Evolutionary conservation across 2,797 vertebrate species (phyloP), one percentile per base, ranked within the genome.

Genomic region (Aulostomus chinensis): DNA sequence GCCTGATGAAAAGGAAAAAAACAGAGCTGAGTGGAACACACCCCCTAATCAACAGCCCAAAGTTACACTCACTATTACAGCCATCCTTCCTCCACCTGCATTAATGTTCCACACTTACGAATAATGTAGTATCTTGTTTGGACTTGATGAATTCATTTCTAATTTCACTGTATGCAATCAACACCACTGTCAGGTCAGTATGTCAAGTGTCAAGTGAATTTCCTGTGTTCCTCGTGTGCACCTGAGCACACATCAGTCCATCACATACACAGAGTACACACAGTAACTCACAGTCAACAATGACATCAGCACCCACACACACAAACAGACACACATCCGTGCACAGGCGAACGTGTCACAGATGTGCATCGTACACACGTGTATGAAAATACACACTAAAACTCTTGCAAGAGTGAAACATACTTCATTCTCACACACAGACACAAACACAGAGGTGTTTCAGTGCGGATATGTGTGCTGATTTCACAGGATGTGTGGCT

Each of bases 381-480:
- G 3, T 57, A 18, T 42, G 50, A 59, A 32, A 38, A 32, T 70
- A 43, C 75, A 79, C 54, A 71, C n/a, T n/a, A n/a, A n/a, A n/a
- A n/a, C n/a, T n/a, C n/a, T n/a, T 62, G 64, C 76, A 72, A 51
- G 40, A 34, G 38, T 42, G 10, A 50, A 28, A 48, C 32, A 62
- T 42, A 26, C 58, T 48, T 37, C 28, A 65, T 18, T 28, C 56
- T 29, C 41, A 56, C 31, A 69, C 63, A 53, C 30, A 53, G 18
- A 43, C 51, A 36, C 28, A 30, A 53, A 49, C 57, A 42, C 58
- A 45, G 46, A 60, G 68, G 53, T 46, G 7, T 55, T 51, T 39
- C 54, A n/a, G 49, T 77, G 72, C 78, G 83, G 81, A 75, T 86
- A 78, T 81, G 81, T 81, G 81, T 61, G 56, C 51, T 78, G 69